Evolutionary conservation across 2,888 invertebrate species (phyloP), one percentile per base, ranked within the genome.

Genomic region (Rhyacophila evoluta): DNA sequence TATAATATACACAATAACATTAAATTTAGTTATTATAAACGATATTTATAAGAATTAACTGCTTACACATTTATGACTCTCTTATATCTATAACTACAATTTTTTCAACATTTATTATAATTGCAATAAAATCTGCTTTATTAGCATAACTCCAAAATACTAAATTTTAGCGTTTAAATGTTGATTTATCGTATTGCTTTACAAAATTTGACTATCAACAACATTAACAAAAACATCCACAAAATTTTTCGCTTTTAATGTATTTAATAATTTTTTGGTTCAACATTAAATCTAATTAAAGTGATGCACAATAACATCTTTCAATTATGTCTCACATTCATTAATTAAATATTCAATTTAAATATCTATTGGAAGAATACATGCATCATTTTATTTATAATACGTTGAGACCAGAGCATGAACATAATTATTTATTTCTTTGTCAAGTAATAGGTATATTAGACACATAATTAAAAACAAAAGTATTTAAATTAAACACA

Each of bases 211-310:
- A 41, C 41, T 41, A 12, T 12, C 41, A 11, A 12, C 12, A 41
- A 41, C 41, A 41, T 41, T 41, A 41, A 12, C 41, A 41, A 41
- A 41, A 41, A 41, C 55, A 55, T 55, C 19, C 8, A 55, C 25
- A 55, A 55, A 55, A 55, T 4, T 55, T 55, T 10, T 55, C 19
- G 55, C 55, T 55, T 55, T 55, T 15, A 55, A 55, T 55, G 55
- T 55, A 55, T 55, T 55, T 19, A 55, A 12, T 55, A 55, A 55
- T 55, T 25, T 55, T 55, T 15, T 55, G 55, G 15, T 55, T 55
- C 55, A 55, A 25, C 25, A 8, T 55, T n/a, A n/a, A n/a, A n/a
- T n/a, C n/a, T n/a, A 25, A 55, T 1, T 8, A 55, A 55, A 12
- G 2, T 55, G 12, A 55, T 55, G 55, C 19, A 55, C n/a, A 19